Evolutionary conservation across 2,888 invertebrate species (phyloP).

Genomic region (Myopa tessellatipennis): DNA sequence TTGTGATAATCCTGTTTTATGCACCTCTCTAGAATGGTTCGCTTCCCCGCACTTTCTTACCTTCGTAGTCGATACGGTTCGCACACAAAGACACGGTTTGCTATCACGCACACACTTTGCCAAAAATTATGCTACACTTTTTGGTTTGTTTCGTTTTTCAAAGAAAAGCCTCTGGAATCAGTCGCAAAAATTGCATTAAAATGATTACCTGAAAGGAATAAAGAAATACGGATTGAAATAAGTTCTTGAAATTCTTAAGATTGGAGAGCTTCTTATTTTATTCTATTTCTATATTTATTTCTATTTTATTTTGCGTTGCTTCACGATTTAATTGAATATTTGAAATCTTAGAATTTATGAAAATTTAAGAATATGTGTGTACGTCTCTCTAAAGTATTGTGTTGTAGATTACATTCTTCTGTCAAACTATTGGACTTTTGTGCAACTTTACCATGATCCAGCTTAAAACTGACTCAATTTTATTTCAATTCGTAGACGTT

Average conservation of each 20-base stretch:
- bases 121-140: constrained; percentile 11
- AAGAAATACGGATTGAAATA: neutral
- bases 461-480: too few relatives aligned
- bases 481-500: too few relatives aligned
- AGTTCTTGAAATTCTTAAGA: neutral
- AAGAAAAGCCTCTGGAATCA: neutral
- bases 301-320: too few relatives aligned
- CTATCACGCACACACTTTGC: neutral
- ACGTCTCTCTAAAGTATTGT: too few relatives aligned
- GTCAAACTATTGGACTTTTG: too few relatives aligned
- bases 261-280: too few relatives aligned
- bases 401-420: too few relatives aligned
- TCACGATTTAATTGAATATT: too few relatives aligned
- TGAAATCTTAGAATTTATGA: too few relatives aligned
- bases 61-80: neutral
- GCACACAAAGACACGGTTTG: neutral
- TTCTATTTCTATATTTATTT: too few relatives aligned
- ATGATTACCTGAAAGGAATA: constrained; percentile 18
- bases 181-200: constrained; percentile 4
- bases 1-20: neutral
- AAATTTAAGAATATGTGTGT: too few relatives aligned
- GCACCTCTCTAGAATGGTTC: neutral
- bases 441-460: too few relatives aligned
- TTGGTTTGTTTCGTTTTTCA: neutral
- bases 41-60: neutral